Base-by-base conservation (phyloP, 2,113 vertebrate species). In the Pungitius pungitius region DNA sequence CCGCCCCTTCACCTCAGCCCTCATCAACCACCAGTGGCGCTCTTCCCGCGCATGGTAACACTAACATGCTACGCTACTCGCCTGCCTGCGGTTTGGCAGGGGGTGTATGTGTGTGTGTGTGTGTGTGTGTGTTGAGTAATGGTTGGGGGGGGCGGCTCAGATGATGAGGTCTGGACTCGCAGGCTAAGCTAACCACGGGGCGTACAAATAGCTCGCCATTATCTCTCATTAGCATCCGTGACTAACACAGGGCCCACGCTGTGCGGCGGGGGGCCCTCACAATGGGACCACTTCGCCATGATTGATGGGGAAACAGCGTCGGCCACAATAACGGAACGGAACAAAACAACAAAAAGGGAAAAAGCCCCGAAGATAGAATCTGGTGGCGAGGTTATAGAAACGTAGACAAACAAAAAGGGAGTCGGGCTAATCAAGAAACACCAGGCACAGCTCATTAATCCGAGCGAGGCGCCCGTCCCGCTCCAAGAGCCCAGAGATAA, bases 221-320 rank as follows among this genome's bases (percentile, higher is more conserved):
- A 89, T 87, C 85, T 75, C 84, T 91, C 85, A 93, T 93, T 94
- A 93, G 87, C 92, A 90, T 93, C 86, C 77, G 51, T 37, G 52
- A 87, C 92, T 90, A 91, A 92, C 84, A 89, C 80, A 14, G 17
- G 71, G 59, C 83, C 75, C 90, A 73, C 2, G 80, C 90, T 82
- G 90, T 40, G 90, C 35, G 11, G 69, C 57, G 77, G 66, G 83
- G 84, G 68, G 69, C 83, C 77, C 72, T 84, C 85, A 87, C 90
- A 88, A 90, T 88, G 70, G 83, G 83, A 57, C 79, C 80, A 73
- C 82, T 85, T 75, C 68, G 24, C 67, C 59, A 71, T 90, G 90
- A 92, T 90, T 78, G 90, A 92, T 91, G 83, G 83, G n/a, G 76
- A 52, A 86, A 82, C 84, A 86, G 85, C 54, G 37, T 24, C 0